A percentile compares a stretch with the other conserved stretches of the same genome.
Evolutionary conservation across 2,888 invertebrate genomes (phyloP).

Genomic region (Drosophila anceps): DNA sequence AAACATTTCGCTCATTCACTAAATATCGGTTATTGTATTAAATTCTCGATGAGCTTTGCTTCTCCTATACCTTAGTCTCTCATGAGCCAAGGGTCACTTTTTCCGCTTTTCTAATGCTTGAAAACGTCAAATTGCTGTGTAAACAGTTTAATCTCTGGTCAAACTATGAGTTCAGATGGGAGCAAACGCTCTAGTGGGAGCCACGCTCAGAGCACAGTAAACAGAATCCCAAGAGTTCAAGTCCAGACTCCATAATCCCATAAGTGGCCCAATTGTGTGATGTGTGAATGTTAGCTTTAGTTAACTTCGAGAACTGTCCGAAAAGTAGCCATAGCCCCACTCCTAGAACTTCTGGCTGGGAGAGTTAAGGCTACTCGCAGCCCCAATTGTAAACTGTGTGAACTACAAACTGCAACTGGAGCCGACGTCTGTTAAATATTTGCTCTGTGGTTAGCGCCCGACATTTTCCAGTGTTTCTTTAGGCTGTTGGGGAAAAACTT

Average conservation of each 20-base stretch:
- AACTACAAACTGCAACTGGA: slow-evolving; percentile 69
- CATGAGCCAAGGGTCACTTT: slow-evolving; percentile 19
- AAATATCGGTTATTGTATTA: not conserved
- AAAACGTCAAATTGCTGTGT: slow-evolving; percentile 51
- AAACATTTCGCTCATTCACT: not conserved
- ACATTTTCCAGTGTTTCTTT: slow-evolving; percentile 57
- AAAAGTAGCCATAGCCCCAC: slow-evolving; percentile 20
- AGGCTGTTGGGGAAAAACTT: slow-evolving; percentile 61
- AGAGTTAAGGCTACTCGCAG: not conserved
- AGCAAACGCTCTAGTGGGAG: slow-evolving; percentile 31
- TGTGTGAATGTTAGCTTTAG: slow-evolving; percentile 48
- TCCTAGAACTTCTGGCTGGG: slow-evolving; percentile 3
- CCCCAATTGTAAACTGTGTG: slow-evolving; percentile 55
- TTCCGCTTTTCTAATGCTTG: slow-evolving; percentile 7
- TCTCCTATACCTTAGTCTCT: not conserved
- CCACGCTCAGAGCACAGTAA: slow-evolving; percentile 18
- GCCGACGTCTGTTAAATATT: slow-evolving; percentile 63
- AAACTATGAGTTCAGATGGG: slow-evolving; percentile 52
- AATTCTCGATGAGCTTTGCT: not conserved
- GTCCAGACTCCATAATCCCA: slow-evolving; percentile 55
- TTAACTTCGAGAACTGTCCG: slow-evolving; percentile 30
- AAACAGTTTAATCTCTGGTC: slow-evolving; percentile 63
- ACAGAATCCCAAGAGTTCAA: slow-evolving; percentile 25
- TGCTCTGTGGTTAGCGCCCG: slow-evolving; percentile 57
- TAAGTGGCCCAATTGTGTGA: slow-evolving; percentile 67